phyloP scores from a whole-genome alignment of 2,888 invertebrate species.

The Aradus depressus region DNA sequence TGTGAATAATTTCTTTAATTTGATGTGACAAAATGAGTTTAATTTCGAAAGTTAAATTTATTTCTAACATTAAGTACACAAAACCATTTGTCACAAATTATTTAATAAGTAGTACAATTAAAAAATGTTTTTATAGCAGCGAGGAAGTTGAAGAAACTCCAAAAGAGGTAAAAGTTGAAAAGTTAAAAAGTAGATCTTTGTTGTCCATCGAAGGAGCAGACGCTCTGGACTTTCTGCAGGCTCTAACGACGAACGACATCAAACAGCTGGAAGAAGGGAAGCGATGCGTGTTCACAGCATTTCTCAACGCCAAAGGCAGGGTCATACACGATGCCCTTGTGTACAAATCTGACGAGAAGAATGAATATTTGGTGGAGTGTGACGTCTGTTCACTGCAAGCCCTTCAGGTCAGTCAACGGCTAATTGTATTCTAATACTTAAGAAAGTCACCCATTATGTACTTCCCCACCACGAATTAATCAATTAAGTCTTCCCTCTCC shows the following conservation, averaged over 20 bases:
- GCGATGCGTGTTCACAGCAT: conserved; percentile 21
- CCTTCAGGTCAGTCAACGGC: too few relatives aligned
- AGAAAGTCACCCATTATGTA: too few relatives aligned
- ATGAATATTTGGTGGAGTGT: conserved; percentile 18
- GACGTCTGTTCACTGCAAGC: conserved; percentile 23
- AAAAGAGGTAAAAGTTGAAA: conserved; percentile 12
- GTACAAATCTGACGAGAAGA: conserved; percentile 19
- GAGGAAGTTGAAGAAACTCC: neutral
- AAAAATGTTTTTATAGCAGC: too few relatives aligned
- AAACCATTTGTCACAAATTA: too few relatives aligned
- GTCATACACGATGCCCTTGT: conserved; percentile 25
- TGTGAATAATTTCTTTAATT: too few relatives aligned
- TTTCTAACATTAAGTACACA: too few relatives aligned
- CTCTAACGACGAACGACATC: conserved; percentile 23
- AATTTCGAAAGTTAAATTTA: too few relatives aligned
- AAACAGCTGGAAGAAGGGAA: conserved; percentile 9
- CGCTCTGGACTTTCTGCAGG: conserved; percentile 18
- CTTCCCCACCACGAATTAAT: too few relatives aligned
- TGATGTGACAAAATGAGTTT: too few relatives aligned
- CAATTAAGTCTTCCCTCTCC: too few relatives aligned
- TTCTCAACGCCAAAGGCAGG: conserved; percentile 23
- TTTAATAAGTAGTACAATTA: too few relatives aligned
- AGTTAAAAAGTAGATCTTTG: conserved; percentile 20
- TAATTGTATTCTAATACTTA: too few relatives aligned
- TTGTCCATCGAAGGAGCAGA: conserved; percentile 20